Base-by-base conservation (phyloP, 2,888 invertebrate genomes). In the Lasioglossum marginatum region DNA sequence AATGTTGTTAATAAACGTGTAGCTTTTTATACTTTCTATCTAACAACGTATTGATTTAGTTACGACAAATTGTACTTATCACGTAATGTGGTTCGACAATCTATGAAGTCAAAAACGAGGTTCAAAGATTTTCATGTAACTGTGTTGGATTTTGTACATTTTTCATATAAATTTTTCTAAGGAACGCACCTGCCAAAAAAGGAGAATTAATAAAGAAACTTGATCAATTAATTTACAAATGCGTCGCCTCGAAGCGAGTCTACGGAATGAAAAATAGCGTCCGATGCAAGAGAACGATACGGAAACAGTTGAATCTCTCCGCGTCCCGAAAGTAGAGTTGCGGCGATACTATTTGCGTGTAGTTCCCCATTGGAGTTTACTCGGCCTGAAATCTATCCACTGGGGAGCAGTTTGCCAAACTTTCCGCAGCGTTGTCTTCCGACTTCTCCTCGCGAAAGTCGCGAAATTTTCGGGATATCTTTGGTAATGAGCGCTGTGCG, bases 401-500 rank as follows among this genome's bases (percentile, higher is more conserved):
- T 83, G 76, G 88, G 82, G 81, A 82, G 82, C 85, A 85, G 85
- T 87, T 91, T 85, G 85, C 63, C 79, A 77, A 88, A 89, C 80
- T 86, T 87, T 74, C 75, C 19, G 57, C 57, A 76, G 75, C 81
- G 77, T 86, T 83, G 89, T 73, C 81, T 80, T 48, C 73, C 57
- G 73, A 77, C 63, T 87, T 40, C 63, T 37, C 34, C 63, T 4
- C 37, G 70, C 75, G 74, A 74, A 77, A 77, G 48, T 83, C 79
- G 63, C 60, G n/a, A 86, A 88, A 79, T 89, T 89, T 86, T 81
- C 75, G 78, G 74, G 74, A 83, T 88, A 81, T 73, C 82, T 86
- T 85, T 83, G 83, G 87, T 88, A 88, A 90, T 86, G 90, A 90
- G 85, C 83, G 83, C 81, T 66, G 60, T 70, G 87, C 82, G 90